A percentile compares a stretch with the other conserved stretches of the same genome.
These are phyloP conservation scores for Orthonyx spaldingii DNA, from an alignment of 2,113 vertebrate genomes.

Conservation along the genomic window DNA sequence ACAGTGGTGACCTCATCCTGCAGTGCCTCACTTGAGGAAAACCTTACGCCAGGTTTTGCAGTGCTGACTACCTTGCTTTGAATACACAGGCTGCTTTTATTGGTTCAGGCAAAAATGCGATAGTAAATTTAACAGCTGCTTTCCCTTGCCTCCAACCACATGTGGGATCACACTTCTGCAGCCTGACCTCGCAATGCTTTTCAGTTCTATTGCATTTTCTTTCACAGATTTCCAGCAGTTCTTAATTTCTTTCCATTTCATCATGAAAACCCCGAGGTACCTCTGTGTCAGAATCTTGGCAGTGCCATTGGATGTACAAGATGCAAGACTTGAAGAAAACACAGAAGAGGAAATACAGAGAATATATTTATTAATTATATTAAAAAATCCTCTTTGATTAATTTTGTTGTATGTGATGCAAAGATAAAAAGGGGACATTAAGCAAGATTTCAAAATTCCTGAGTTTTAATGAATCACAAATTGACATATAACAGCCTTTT, in stretches of 20 bases:
- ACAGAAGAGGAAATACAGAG: not conserved
- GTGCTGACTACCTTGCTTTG: not conserved
- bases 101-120: rapidly evolving
- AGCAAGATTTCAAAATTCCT: not conserved
- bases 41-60: not conserved
- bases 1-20: not conserved
- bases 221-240: not conserved
- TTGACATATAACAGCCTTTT: not conserved
- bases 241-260: not conserved
- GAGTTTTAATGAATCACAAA: not conserved
- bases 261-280: not conserved
- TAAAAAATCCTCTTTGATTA: not conserved
- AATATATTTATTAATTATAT: not conserved
- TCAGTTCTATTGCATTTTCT: not conserved
- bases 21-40: not conserved
- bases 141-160: not conserved
- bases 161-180: not conserved
- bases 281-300: not conserved
- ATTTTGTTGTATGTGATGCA: not conserved
- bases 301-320: not conserved
- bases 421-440: not conserved
- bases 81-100: not conserved
- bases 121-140: not conserved
- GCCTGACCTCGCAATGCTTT: not conserved
- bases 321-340: not conserved